These are phyloP conservation scores for Megalops atlanticus DNA, from an alignment of 2,113 vertebrate species.

Conservation along the genomic window DNA sequence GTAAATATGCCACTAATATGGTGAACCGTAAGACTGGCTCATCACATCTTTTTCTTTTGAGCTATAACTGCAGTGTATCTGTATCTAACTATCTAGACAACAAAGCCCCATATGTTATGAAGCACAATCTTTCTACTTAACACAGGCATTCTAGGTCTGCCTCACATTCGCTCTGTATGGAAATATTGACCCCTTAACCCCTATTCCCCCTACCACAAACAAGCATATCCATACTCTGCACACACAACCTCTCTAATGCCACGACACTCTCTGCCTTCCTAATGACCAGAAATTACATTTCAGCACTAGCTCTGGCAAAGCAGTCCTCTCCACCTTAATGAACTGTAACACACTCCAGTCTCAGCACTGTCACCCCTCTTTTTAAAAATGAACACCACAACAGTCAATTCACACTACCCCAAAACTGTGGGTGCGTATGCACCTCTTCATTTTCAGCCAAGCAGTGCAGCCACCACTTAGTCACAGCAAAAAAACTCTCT, in stretches of 20 bases:
- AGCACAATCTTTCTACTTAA: conserved; percentile 25
- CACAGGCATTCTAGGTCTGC: conserved; percentile 37
- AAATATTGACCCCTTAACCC: conserved; percentile 44
- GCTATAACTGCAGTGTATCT: not conserved
- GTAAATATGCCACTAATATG: no score
- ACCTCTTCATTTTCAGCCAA: not conserved
- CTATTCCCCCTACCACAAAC: conserved; percentile 34
- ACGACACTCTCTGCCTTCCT: not conserved
- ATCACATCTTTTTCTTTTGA: not conserved
- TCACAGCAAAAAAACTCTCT: not conserved
- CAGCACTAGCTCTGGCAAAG: conserved; percentile 48
- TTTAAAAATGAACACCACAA: conserved; percentile 5
- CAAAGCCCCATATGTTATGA: conserved; percentile 26
- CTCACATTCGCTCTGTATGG: conserved; percentile 47
- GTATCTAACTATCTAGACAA: not conserved
- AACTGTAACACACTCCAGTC: conserved; percentile 29
- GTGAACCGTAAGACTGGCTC: no score
- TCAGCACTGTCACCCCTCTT: conserved; percentile 18
- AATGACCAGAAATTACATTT: conserved; percentile 38
- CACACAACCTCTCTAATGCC: conserved; percentile 14
- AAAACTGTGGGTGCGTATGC: not conserved
- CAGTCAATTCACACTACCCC: not conserved
- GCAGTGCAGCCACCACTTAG: not conserved
- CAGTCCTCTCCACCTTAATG: conserved; percentile 34
- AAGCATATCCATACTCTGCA: conserved; percentile 29